These are phyloP conservation scores for Tenthredo livida DNA, from an alignment of 2,888 invertebrate genomes.

Conservation along the genomic window DNA sequence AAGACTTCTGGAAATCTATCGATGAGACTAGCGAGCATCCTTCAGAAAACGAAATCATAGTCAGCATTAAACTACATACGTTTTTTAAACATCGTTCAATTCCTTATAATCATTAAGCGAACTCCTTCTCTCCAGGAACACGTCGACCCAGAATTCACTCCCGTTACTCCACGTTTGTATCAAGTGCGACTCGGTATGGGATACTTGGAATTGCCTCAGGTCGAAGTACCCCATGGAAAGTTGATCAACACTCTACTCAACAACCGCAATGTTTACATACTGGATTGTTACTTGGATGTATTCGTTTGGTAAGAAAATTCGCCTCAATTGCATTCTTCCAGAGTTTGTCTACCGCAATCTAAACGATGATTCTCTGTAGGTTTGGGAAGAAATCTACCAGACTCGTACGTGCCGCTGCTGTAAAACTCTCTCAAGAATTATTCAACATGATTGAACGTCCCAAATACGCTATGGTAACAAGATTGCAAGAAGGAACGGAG, in stretches of 20 bases:
- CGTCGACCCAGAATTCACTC: constrained; percentile 84
- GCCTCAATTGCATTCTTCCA: neutral
- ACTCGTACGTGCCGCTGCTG: constrained; percentile 95
- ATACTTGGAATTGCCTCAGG: constrained; percentile 98
- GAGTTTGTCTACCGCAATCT: neutral
- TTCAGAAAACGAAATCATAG: neutral
- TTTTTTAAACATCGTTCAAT: constrained; percentile 70
- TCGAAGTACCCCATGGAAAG: constrained; percentile 87
- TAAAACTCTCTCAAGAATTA: constrained; percentile 97
- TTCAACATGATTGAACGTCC: constrained; percentile 96
- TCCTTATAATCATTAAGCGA: constrained; percentile 38
- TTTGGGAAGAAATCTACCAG: constrained; percentile 98
- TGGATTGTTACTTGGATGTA: constrained; percentile 96
- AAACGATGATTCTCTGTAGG: constrained; percentile 79
- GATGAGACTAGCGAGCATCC: constrained; percentile 80
- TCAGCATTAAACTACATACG: neutral
- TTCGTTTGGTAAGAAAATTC: constrained; percentile 90
- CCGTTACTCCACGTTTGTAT: constrained; percentile 89
- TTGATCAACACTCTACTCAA: constrained; percentile 89
- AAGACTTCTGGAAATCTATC: constrained; percentile 91
- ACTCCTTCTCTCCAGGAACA: constrained; percentile 82
- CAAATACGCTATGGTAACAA: constrained; percentile 91
- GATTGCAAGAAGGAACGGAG: constrained; percentile 95
- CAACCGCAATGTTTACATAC: constrained; percentile 96
- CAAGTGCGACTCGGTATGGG: constrained; percentile 99